A percentile compares a stretch with the other conserved stretches of the same genome.
Evolutionary conservation across 2,888 invertebrate genomes (phyloP).

Genomic region (Pammene fasciana): DNA sequence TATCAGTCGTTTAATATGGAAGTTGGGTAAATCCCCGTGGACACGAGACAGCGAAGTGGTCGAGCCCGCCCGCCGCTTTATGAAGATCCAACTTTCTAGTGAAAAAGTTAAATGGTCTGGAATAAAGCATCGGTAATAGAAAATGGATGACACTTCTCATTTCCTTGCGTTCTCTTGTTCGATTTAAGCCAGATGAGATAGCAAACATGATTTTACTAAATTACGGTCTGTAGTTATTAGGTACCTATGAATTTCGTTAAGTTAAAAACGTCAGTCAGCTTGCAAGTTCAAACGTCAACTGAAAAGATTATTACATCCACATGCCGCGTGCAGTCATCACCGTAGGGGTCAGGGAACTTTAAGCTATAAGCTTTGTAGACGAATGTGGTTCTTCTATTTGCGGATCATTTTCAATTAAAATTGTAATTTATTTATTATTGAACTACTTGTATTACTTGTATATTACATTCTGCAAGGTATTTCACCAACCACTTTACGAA

Average conservation of each 20-base stretch:
- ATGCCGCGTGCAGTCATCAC: too few relatives aligned
- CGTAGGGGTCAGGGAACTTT: too few relatives aligned
- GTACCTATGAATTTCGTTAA: neutral
- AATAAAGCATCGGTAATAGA: constrained; percentile 73
- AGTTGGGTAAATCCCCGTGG: constrained; percentile 46
- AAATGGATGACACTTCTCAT: constrained; percentile 74
- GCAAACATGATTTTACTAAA: constrained; percentile 23
- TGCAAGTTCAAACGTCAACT: too few relatives aligned
- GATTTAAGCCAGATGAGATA: constrained; percentile 44
- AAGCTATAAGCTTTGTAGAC: too few relatives aligned
- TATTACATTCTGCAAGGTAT: too few relatives aligned
- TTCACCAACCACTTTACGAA: too few relatives aligned
- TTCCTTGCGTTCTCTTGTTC: constrained; percentile 58
- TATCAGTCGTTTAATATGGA: constrained; percentile 45
- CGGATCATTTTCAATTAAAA: too few relatives aligned
- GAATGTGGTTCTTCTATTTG: too few relatives aligned
- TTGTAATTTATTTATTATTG: too few relatives aligned
- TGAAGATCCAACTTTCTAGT: constrained; percentile 66
- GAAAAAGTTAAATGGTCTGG: constrained; percentile 75
- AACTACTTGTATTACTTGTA: too few relatives aligned
- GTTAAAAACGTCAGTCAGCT: neutral
- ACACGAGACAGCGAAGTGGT: constrained; percentile 57
- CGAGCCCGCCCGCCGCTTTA: constrained; percentile 52
- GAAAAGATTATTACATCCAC: too few relatives aligned
- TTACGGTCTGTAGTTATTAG: neutral